These are phyloP conservation scores for Dicerorhinus sumatrensis DNA, from an alignment of 2,113 vertebrate genomes.

Conservation along the genomic window DNA sequence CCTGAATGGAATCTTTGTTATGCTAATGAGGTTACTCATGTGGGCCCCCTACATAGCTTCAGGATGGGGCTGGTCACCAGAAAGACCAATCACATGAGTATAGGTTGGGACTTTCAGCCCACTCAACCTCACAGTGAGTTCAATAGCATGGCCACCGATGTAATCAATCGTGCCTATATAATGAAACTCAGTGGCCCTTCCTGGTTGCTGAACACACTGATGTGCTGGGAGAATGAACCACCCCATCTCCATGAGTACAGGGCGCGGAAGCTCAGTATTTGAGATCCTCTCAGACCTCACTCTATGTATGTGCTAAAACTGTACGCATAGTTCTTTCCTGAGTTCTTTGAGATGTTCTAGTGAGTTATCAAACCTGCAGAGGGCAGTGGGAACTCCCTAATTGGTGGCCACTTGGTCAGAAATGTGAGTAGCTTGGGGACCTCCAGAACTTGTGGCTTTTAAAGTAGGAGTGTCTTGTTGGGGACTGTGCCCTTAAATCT, in stretches of 20 bases:
- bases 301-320: background rate
- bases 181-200: background rate
- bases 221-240: background rate
- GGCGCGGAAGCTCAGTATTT: background rate
- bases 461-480: background rate
- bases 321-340: background rate
- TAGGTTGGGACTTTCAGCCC: background rate
- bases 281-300: background rate
- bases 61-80: background rate
- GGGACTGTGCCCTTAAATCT: background rate
- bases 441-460: background rate
- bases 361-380: background rate
- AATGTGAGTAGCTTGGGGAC: background rate
- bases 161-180: background rate
- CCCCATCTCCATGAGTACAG: background rate
- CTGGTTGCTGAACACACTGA: background rate
- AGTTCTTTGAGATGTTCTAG: background rate
- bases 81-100: background rate
- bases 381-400: background rate
- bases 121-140: background rate
- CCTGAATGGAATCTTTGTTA: background rate
- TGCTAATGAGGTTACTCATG: background rate
- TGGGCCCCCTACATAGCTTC: background rate
- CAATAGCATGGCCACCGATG: background rate
- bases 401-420: background rate